phyloP scores from a whole-genome alignment of 2,888 invertebrate species.

The Euzetes globulus region DNA sequence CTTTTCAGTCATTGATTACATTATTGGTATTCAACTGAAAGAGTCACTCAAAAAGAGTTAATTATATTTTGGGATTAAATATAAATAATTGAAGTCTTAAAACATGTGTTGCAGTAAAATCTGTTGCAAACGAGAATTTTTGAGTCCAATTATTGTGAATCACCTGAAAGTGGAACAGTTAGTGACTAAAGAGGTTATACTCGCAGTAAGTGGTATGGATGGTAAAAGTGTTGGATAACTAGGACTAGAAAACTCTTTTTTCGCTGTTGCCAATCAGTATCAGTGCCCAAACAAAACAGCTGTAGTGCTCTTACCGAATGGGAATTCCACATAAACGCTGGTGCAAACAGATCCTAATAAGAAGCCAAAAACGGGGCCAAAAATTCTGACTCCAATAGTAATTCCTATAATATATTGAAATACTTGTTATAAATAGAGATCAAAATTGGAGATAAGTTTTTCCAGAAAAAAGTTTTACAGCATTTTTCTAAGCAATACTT shows the following conservation, averaged over 20 bases:
- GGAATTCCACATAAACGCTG: constrained; percentile 68
- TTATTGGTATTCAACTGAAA: neutral
- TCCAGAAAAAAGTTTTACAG: neutral
- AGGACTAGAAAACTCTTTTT: constrained; percentile 10
- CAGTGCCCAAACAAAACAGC: neutral
- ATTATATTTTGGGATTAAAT: neutral
- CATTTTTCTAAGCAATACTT: neutral
- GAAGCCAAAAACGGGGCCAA: constrained; percentile 83
- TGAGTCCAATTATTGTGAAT: neutral
- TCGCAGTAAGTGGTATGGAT: neutral
- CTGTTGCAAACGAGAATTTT: neutral
- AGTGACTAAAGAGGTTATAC: constrained; percentile 22
- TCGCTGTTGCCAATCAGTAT: neutral
- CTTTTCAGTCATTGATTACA: neutral
- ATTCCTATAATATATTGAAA: constrained; percentile 57
- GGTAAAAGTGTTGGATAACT: constrained; percentile 8
- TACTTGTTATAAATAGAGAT: neutral
- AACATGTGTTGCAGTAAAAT: neutral
- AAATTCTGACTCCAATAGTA: constrained; percentile 79
- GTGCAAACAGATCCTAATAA: constrained; percentile 82
- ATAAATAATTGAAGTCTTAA: neutral
- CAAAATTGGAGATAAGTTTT: neutral
- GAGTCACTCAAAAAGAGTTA: neutral
- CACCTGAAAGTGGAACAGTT: constrained; percentile 17
- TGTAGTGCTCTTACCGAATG: constrained; percentile 45